Percentiles rank a stretch among this genome's conserved stretches.
Conservation (phyloP, 2,797 vertebrate genomes). For the Pogonophryne albipinna region DNA sequence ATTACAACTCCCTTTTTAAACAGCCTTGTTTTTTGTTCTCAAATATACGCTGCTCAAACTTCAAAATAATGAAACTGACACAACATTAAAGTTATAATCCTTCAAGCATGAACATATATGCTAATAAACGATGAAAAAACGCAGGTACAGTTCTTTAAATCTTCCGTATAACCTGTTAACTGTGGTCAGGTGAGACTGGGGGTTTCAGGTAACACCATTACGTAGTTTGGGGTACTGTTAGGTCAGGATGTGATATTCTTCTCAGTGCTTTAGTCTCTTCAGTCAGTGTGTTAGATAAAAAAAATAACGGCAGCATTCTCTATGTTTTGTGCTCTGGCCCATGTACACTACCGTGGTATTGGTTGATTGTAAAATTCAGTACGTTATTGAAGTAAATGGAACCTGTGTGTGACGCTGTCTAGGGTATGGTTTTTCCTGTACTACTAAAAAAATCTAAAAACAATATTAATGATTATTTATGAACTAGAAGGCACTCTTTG, state of each 20-base stretch:
- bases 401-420: slow-evolving; percentile 83
- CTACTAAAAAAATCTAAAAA: slow-evolving; percentile 61
- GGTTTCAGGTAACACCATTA: slow-evolving; percentile 6
- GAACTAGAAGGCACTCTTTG: slow-evolving; percentile 71
- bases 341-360: slow-evolving; percentile 77
- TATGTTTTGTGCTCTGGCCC: slow-evolving; percentile 78
- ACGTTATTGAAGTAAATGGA: slow-evolving; percentile 82
- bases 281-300: slow-evolving; percentile 79
- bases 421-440: slow-evolving; percentile 84
- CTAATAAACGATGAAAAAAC: slow-evolving; percentile 11
- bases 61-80: background rate
- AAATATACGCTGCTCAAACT: background rate
- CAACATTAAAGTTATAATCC: background rate
- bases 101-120: background rate
- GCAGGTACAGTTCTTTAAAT: no score
- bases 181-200: slow-evolving; percentile 11
- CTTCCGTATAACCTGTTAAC: slow-evolving; percentile 14
- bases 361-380: slow-evolving; percentile 83
- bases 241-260: slow-evolving; percentile 76
- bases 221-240: slow-evolving; percentile 55
- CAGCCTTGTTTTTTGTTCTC: background rate
- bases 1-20: no score
- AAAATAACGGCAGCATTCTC: slow-evolving; percentile 71
- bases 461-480: slow-evolving; percentile 65
- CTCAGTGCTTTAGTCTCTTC: slow-evolving; percentile 84